These are phyloP conservation scores for Aporophyla nigra DNA, from an alignment of 2,888 invertebrate species.

Conservation along the genomic window DNA sequence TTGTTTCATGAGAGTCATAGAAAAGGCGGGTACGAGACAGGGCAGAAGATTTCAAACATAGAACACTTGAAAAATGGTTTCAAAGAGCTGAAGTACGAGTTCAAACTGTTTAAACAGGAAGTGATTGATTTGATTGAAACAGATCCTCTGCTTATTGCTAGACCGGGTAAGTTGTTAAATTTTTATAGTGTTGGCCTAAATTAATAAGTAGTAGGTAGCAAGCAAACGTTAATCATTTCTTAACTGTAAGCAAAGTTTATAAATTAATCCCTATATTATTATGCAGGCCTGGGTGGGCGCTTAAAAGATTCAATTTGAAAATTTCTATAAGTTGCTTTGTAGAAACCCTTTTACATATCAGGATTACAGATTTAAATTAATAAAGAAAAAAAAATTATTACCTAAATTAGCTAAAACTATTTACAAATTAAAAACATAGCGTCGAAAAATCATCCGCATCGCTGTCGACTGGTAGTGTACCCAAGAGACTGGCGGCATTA, in stretches of 20 bases:
- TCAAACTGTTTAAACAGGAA: slow-evolving; percentile 93
- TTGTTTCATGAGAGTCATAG: slow-evolving; percentile 91
- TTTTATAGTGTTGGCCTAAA: not conserved
- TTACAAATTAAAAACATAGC: no score
- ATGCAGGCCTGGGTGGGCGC: not conserved
- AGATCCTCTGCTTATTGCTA: slow-evolving; percentile 91
- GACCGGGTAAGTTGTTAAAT: slow-evolving; percentile 84
- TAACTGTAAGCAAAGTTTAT: not conserved
- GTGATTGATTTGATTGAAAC: slow-evolving; percentile 91
- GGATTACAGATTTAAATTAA: no score
- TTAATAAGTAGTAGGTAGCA: not conserved
- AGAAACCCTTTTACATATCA: no score
- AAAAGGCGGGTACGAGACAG: slow-evolving; percentile 91
- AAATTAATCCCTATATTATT: not conserved
- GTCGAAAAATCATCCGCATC: no score
- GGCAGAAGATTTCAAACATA: slow-evolving; percentile 84
- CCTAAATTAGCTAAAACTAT: no score
- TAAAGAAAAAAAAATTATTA: no score
- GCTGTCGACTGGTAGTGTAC: no score
- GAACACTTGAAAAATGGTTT: slow-evolving; percentile 92
- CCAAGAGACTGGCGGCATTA: no score
- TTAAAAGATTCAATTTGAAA: not conserved
- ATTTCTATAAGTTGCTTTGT: no score
- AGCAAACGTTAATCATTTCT: not conserved
- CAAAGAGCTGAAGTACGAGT: slow-evolving; percentile 92